These are phyloP conservation scores for Coreoperca whiteheadi DNA, from an alignment of 2,113 vertebrate genomes.

Conservation along the genomic window DNA sequence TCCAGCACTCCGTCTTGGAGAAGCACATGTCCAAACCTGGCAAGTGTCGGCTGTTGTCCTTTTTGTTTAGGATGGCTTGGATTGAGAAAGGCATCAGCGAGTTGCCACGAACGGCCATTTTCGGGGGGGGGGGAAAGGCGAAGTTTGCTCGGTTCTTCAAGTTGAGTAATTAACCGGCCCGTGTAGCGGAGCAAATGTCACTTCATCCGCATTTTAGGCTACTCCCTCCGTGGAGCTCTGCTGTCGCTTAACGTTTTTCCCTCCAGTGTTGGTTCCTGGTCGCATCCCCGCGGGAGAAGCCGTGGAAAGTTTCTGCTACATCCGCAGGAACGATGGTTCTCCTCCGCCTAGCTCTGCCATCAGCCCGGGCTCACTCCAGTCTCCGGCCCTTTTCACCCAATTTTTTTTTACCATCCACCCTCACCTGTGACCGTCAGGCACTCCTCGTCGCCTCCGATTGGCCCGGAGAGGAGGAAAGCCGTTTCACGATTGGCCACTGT, in stretches of 20 bases:
- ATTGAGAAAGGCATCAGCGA: slow-evolving; percentile 94
- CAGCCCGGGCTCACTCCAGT: slow-evolving; percentile 68
- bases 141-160: slow-evolving; percentile 54
- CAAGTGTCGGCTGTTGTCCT: slow-evolving; percentile 86
- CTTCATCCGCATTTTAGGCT: slow-evolving; percentile 72
- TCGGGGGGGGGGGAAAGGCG: slow-evolving; percentile 39
- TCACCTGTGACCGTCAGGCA: slow-evolving; percentile 88
- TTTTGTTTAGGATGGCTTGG: slow-evolving; percentile 94
- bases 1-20: slow-evolving; percentile 89
- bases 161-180: slow-evolving; percentile 25
- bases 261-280: slow-evolving; percentile 55
- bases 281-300: slow-evolving; percentile 72
- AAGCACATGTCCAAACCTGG: slow-evolving; percentile 85
- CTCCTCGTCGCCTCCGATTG: slow-evolving; percentile 74
- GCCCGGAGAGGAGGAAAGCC: slow-evolving; percentile 39
- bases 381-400: slow-evolving; percentile 83
- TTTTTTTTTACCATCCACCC: slow-evolving; percentile 81
- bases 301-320: slow-evolving; percentile 62
- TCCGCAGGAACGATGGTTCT: slow-evolving; percentile 75
- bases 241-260: slow-evolving; percentile 27
- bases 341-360: slow-evolving; percentile 75
- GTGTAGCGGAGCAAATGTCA: slow-evolving; percentile 54
- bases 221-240: slow-evolving; percentile 45
- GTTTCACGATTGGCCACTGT: slow-evolving; percentile 83
- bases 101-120: slow-evolving; percentile 90